These are phyloP conservation scores for Phainopepla nitens DNA, from an alignment of 2,113 vertebrate species.

Conservation along the genomic window DNA sequence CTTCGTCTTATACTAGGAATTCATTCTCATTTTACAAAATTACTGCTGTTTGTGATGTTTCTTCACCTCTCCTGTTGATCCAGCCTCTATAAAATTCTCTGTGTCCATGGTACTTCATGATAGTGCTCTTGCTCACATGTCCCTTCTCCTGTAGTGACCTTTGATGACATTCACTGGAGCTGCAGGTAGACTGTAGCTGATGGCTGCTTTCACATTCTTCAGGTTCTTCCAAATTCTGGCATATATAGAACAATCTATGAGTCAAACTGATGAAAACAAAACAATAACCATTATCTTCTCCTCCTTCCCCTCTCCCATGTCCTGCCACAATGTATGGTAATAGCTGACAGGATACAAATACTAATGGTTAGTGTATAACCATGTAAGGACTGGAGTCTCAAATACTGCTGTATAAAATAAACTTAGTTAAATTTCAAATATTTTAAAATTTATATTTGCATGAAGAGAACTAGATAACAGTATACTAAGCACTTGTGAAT, in stretches of 20 bases:
- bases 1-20: background rate
- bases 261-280: background rate
- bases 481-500: background rate
- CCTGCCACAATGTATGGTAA: background rate
- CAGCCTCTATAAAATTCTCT: background rate
- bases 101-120: background rate
- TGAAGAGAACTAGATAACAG: background rate
- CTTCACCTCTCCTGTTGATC: background rate
- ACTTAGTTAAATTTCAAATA: background rate
- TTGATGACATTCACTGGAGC: background rate
- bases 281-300: background rate
- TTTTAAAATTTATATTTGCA: background rate
- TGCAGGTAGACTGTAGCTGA: background rate
- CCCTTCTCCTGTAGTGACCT: background rate
- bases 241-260: background rate
- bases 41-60: background rate
- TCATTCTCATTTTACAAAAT: background rate
- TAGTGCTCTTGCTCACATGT: background rate
- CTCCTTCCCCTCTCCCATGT: rapidly evolving
- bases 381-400: background rate
- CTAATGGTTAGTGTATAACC: background rate
- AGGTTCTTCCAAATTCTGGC: background rate
- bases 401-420: background rate
- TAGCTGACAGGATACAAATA: background rate
- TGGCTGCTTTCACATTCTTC: background rate